A percentile compares a stretch with the other conserved stretches of the same genome.
phyloP scores from a whole-genome alignment of 2,888 invertebrate genomes.

The Nesidiocoris tenuis region DNA sequence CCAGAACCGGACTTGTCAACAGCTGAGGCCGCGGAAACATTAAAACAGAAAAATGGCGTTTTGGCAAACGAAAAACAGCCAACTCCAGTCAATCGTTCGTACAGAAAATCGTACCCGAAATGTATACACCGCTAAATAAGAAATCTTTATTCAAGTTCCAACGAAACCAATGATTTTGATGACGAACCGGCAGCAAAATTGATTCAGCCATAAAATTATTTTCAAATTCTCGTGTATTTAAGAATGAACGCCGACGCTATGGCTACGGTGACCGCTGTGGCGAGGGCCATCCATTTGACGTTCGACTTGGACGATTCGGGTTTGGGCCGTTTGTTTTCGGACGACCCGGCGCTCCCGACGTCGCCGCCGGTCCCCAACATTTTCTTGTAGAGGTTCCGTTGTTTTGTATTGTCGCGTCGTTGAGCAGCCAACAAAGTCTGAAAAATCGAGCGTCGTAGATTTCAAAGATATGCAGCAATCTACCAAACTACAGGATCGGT shows the following conservation, averaged over 20 bases:
- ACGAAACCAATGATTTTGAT: neutral
- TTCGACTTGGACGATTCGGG: constrained; percentile 12
- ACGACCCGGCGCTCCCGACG: neutral
- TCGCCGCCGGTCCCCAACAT: constrained; percentile 60
- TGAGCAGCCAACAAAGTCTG: constrained; percentile 59
- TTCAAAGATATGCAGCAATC: too few species aligned
- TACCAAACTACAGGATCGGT: too few species aligned
- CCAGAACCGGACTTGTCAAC: too few species aligned
- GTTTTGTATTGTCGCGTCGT: constrained; percentile 61
- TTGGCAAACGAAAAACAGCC: too few species aligned
- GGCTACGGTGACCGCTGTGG: constrained; percentile 67
- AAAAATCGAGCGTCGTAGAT: too few species aligned
- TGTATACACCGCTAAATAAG: neutral
- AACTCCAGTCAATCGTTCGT: neutral
- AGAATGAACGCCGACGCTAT: constrained; percentile 72
- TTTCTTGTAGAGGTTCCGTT: constrained; percentile 67
- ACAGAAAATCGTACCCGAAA: neutral
- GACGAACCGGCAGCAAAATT: neutral
- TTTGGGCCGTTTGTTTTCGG: constrained; percentile 35
- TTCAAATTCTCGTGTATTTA: constrained; percentile 30
- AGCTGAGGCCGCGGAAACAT: too few species aligned
- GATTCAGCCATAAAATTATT: neutral
- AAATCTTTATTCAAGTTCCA: neutral
- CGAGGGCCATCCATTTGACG: constrained; percentile 64
- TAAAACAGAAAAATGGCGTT: too few species aligned